Conservation (phyloP, 2,888 invertebrate species). For the Gandaritis pyraliata region DNA sequence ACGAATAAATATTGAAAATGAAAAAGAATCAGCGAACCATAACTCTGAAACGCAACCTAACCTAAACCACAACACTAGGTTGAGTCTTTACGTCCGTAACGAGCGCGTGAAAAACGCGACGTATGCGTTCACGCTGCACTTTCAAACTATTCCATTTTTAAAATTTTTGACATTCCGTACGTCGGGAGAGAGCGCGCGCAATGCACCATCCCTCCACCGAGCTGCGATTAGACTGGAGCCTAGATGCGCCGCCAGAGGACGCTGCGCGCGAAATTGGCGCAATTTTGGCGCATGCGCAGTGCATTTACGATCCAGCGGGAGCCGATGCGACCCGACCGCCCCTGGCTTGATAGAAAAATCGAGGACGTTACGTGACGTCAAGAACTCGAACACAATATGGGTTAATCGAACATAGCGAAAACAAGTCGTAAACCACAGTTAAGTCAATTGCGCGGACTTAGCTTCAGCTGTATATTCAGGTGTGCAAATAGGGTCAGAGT, state of each 20-base stretch:
- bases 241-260: slow-evolving; percentile 77
- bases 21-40: slow-evolving; percentile 27
- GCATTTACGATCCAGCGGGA: slow-evolving; percentile 72
- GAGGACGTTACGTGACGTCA: slow-evolving; percentile 82
- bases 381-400: slow-evolving; percentile 72
- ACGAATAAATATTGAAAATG: slow-evolving; percentile 41
- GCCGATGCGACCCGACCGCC: slow-evolving; percentile 75
- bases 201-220: slow-evolving; percentile 73
- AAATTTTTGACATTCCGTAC: slow-evolving; percentile 69
- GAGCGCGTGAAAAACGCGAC: slow-evolving; percentile 46
- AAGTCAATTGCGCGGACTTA: slow-evolving; percentile 38
- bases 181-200: slow-evolving; percentile 61
- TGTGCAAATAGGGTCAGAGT: slow-evolving; percentile 9
- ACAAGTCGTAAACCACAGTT: slow-evolving; percentile 59
- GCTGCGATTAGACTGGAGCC: slow-evolving; percentile 70
- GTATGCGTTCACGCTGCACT: slow-evolving; percentile 56
- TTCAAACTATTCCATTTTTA: slow-evolving; percentile 74
- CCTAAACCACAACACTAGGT: slow-evolving; percentile 60
- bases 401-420: slow-evolving; percentile 77
- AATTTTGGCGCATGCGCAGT: slow-evolving; percentile 79
- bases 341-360: slow-evolving; percentile 80
- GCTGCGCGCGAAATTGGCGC: slow-evolving; percentile 81
- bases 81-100: slow-evolving; percentile 44
- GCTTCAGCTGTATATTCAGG: slow-evolving; percentile 16
- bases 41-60: slow-evolving; percentile 52